These are phyloP conservation scores for Pseudoips prasinana DNA, from an alignment of 2,888 invertebrate species.

Conservation along the genomic window DNA sequence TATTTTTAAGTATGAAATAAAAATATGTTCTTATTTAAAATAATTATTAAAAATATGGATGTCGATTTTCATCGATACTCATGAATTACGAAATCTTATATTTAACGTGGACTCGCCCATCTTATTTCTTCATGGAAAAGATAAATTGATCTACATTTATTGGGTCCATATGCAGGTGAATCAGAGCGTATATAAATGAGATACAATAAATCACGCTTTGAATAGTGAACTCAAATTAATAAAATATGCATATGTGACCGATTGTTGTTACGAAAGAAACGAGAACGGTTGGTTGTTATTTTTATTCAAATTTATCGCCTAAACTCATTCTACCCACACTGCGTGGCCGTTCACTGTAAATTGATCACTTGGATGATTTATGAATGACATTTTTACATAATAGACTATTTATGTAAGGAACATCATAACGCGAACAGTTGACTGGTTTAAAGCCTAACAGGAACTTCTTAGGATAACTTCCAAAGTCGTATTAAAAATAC, in stretches of 20 bases:
- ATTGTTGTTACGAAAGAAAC: slow-evolving; percentile 30
- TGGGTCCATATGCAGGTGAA: not conserved
- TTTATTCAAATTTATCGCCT: slow-evolving; percentile 48
- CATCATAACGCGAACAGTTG: slow-evolving; percentile 1
- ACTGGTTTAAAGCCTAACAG: no score
- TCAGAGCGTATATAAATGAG: not conserved
- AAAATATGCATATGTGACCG: slow-evolving; percentile 28
- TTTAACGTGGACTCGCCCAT: no score
- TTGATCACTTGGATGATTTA: slow-evolving; percentile 50
- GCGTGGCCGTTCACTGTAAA: slow-evolving; percentile 43
- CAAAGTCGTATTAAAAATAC: no score
- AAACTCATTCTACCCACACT: slow-evolving; percentile 52
- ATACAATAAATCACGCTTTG: slow-evolving; percentile 15
- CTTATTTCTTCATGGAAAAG: no score
- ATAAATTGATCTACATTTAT: not conserved
- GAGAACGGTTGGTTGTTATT: slow-evolving; percentile 35
- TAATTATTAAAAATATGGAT: no score
- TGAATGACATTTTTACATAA: slow-evolving; percentile 52
- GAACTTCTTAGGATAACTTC: no score
- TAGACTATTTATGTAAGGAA: slow-evolving; percentile 28
- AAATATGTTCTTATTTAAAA: no score
- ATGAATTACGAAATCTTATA: no score
- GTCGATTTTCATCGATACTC: no score
- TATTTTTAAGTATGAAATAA: no score
- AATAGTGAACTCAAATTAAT: slow-evolving; percentile 7